Evolutionary conservation across 1,140 invertebrate genomes (phyloP), one percentile per base, ranked within the genome.

Genomic region (Ridgeia piscesae): DNA sequence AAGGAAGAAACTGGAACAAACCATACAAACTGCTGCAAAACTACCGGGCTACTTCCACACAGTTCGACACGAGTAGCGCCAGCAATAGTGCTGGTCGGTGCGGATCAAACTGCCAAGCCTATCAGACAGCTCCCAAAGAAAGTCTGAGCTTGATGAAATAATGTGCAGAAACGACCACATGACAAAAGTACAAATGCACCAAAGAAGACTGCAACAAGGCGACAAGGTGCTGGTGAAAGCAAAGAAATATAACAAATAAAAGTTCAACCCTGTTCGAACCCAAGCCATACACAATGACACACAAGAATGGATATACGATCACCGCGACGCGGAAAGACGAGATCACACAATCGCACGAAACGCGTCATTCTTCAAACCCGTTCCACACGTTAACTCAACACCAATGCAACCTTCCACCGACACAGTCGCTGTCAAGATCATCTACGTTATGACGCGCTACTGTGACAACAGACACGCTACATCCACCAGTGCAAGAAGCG

Each of bases 1-100:
- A 94, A 27, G 88, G 92, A 35, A 92, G 33, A 89, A 88, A 34
- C 34, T 94, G 92, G 92, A 93, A 92, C 91, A 92, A 93, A 92
- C 48, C 93, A 27, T 77, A 58, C 88, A 92, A 27, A 27, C 93
- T 93, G 42, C 88, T 93, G n/a, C 6, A 91, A 48, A 91, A 93
- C 33, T 94, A 94, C 58, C 48, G 93, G 4, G 93, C 93, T 4
- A 94, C 93, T 42, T n/a, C 92, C 92, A n/a, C 93, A 94, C 88
- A 27, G 0, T 33, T 34, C n/a, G 21, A 91, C n/a, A 27, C 17
- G n/a, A 17, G 11, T 14, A 17, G 34, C 91, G 27, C 91, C 91
- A 6, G 91, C 35, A 48, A 91, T 17, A 91, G 14, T 91, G 14
- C 9, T 91, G 33, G 17, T 33, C 35, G 91, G 33, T 35, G 42